A percentile compares a stretch with the other conserved stretches of the same genome.
Conservation (phyloP, 2,888 invertebrate species). For the Leptinotarsa rubiginosa region DNA sequence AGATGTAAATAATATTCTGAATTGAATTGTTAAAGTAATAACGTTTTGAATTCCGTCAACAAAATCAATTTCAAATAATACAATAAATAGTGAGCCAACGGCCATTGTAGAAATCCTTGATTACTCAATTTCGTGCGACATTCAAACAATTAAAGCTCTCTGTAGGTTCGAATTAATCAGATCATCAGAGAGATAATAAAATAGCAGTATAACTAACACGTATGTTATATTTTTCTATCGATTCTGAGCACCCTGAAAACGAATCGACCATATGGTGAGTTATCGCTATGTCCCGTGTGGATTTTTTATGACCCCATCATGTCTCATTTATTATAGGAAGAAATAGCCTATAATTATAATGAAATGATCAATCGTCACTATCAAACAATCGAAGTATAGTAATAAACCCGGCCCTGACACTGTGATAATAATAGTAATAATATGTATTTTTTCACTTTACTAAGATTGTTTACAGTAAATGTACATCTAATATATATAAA, state of each 20-base stretch:
- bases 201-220: not conserved
- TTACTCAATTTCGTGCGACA: not conserved
- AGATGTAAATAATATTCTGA: too few relatives aligned
- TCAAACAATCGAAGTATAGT: not conserved
- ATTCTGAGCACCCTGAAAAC: not conserved
- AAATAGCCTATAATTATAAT: slow-evolving; percentile 1
- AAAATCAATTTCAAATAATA: too few relatives aligned
- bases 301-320: not conserved
- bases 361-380: not conserved
- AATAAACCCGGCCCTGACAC: not conserved
- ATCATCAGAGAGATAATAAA: slow-evolving; percentile 1
- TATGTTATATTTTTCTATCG: slow-evolving; percentile 7
- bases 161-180: not conserved
- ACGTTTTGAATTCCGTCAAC: too few relatives aligned
- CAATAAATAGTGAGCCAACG: not conserved
- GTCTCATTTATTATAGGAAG: not conserved
- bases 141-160: not conserved
- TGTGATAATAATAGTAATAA: not conserved
- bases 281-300: not conserved
- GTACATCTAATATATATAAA: too few relatives aligned
- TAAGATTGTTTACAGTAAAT: too few relatives aligned
- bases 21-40: too few relatives aligned
- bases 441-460: too few relatives aligned
- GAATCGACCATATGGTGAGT: not conserved
- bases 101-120: not conserved